Conservation (phyloP, 1,140 invertebrate species). For the Drosophila sp. region DNA sequence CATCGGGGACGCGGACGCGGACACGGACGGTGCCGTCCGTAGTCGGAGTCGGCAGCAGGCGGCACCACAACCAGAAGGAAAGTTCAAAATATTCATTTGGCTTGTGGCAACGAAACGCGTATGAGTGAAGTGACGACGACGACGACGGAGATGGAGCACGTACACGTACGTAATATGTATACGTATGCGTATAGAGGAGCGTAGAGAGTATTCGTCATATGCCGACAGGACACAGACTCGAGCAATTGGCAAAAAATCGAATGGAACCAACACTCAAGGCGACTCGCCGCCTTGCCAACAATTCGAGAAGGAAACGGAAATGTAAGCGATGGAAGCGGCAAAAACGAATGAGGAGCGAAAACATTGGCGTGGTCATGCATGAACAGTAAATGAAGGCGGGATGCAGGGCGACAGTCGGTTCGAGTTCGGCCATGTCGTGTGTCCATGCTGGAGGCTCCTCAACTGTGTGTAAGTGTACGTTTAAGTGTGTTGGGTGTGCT, state of each 20-base stretch:
- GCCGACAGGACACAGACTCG: constrained; percentile 38
- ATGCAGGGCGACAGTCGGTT: constrained; percentile 13
- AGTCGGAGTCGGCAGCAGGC: neutral
- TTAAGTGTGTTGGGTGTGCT: constrained; percentile 6
- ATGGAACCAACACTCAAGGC: constrained; percentile 51
- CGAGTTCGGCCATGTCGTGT: constrained; percentile 11
- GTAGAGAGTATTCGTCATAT: constrained; percentile 62
- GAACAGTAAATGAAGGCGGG: constrained; percentile 60
- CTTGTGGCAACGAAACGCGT: constrained; percentile 46
- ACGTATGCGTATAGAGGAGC: neutral
- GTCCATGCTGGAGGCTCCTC: constrained; percentile 9
- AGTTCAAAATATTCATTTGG: constrained; percentile 54
- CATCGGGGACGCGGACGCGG: neutral
- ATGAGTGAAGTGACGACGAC: constrained; percentile 52
- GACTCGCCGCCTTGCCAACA: constrained; percentile 36
- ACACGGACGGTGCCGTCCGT: too few species aligned
- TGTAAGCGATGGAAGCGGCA: constrained; percentile 58
- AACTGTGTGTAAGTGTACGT: neutral
- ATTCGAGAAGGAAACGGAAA: constrained; percentile 61
- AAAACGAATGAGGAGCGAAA: constrained; percentile 58
- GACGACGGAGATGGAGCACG: constrained; percentile 46
- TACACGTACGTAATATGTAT: constrained; percentile 33
- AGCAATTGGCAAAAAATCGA: constrained; percentile 74
- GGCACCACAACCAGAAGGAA: constrained; percentile 16
- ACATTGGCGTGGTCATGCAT: constrained; percentile 70